phyloP scores from a whole-genome alignment of 64 coral and sea anemone genomes.

The Pocillopora damicornis region DNA sequence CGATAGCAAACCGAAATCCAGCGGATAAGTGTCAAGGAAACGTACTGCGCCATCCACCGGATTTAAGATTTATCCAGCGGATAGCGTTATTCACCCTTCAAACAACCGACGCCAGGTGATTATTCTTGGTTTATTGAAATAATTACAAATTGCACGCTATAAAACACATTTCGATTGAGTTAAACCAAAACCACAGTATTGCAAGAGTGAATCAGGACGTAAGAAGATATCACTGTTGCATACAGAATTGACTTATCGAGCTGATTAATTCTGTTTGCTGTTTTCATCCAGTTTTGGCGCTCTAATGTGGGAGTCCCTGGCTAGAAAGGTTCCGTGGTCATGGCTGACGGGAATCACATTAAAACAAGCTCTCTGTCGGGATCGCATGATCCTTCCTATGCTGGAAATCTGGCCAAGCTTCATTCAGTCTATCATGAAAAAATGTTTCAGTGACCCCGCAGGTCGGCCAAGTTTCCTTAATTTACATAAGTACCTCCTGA shows the following conservation, averaged over 20 bases:
- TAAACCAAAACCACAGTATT: too few species aligned
- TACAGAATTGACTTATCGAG: not conserved
- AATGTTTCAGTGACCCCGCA: slow-evolving; percentile 40
- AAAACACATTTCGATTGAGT: too few species aligned
- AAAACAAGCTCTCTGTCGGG: slow-evolving; percentile 28
- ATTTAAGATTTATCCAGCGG: too few species aligned
- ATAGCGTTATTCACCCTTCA: too few species aligned
- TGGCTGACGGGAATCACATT: slow-evolving; percentile 62
- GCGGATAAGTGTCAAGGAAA: too few species aligned
- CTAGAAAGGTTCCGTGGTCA: slow-evolving; percentile 69
- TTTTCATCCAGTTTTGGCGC: slow-evolving; percentile 70
- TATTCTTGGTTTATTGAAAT: too few species aligned
- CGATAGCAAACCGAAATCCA: too few species aligned
- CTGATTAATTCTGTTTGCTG: not conserved
- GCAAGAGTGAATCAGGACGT: too few species aligned
- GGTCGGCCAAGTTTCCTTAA: slow-evolving; percentile 40
- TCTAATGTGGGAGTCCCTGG: slow-evolving; percentile 80
- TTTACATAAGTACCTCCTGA: slow-evolving; percentile 14
- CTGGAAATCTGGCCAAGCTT: slow-evolving; percentile 65
- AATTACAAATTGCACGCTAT: too few species aligned
- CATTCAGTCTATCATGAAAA: slow-evolving; percentile 41
- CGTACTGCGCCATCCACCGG: too few species aligned
- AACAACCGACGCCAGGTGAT: too few species aligned
- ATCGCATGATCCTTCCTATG: slow-evolving; percentile 45
- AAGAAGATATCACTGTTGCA: too few species aligned